Conservation (phyloP, 2,797 vertebrate genomes). For the Alfaro cultratus region DNA sequence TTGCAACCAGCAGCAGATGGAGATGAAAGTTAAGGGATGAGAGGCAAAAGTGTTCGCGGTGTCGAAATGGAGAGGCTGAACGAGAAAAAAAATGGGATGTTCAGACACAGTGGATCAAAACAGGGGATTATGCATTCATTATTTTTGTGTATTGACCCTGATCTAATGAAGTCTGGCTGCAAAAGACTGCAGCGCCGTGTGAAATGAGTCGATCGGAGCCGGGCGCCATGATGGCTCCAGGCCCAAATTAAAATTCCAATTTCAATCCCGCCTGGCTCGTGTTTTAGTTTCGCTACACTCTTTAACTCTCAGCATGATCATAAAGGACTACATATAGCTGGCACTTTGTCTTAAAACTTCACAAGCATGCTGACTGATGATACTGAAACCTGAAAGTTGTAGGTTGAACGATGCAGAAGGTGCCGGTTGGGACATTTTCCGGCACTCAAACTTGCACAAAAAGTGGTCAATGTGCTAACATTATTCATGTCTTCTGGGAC, state of each 20-base stretch:
- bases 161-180: constrained; percentile 18
- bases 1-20: constrained; percentile 6
- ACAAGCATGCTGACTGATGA: neutral
- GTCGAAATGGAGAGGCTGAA: neutral
- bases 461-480: neutral
- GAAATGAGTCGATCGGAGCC: constrained; percentile 24
- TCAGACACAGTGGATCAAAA: constrained; percentile 34
- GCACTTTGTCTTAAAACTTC: neutral
- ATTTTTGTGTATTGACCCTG: constrained; percentile 39
- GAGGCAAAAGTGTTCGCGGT: neutral
- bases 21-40: constrained; percentile 13
- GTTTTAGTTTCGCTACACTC: neutral
- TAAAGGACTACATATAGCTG: neutral
- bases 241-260: constrained; percentile 1
- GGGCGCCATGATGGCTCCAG: neutral
- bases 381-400: neutral
- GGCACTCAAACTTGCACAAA: neutral
- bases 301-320: neutral
- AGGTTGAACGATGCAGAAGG: neutral
- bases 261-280: constrained; percentile 9
- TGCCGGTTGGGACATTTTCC: neutral
- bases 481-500: neutral
- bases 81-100: constrained; percentile 11
- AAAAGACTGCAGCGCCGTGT: constrained; percentile 4
- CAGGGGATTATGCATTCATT: constrained; percentile 28